Conservation (phyloP, 1,140 invertebrate species). For the Drosophila triauraria region DNA sequence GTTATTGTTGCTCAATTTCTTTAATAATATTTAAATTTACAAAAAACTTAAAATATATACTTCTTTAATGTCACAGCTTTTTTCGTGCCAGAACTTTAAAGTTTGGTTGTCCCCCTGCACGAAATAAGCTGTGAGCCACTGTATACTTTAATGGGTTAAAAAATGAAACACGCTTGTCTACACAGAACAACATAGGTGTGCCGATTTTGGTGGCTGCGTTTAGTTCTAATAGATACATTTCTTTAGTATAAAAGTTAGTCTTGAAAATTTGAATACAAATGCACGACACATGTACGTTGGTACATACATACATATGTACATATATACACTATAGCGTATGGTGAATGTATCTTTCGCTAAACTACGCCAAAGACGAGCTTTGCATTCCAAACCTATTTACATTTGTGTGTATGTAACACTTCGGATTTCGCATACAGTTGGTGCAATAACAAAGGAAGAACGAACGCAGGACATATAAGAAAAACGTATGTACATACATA, state of each 20-base stretch:
- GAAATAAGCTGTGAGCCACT: too few species aligned
- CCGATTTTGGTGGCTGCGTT: too few species aligned
- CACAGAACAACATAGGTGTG: neutral
- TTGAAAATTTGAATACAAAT: neutral
- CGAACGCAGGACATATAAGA: slow-evolving; percentile 3
- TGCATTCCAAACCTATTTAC: neutral
- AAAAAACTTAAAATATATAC: too few species aligned
- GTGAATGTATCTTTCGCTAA: neutral
- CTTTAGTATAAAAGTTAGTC: neutral
- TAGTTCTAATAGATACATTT: neutral
- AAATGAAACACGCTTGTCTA: neutral
- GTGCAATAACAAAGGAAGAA: slow-evolving; percentile 8
- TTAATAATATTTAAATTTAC: too few species aligned
- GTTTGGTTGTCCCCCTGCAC: too few species aligned
- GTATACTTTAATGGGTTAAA: neutral
- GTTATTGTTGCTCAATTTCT: too few species aligned
- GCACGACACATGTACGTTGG: neutral
- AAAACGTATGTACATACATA: slow-evolving; percentile 3
- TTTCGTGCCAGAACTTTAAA: too few species aligned
- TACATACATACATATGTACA: slow-evolving; percentile 3
- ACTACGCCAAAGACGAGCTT: neutral
- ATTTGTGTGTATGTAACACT: neutral
- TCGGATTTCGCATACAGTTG: neutral
- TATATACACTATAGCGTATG: neutral
- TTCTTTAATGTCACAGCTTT: too few species aligned